These are phyloP conservation scores for Auanema freiburgensis DNA, from an alignment of 2,888 invertebrate genomes.

Conservation along the genomic window DNA sequence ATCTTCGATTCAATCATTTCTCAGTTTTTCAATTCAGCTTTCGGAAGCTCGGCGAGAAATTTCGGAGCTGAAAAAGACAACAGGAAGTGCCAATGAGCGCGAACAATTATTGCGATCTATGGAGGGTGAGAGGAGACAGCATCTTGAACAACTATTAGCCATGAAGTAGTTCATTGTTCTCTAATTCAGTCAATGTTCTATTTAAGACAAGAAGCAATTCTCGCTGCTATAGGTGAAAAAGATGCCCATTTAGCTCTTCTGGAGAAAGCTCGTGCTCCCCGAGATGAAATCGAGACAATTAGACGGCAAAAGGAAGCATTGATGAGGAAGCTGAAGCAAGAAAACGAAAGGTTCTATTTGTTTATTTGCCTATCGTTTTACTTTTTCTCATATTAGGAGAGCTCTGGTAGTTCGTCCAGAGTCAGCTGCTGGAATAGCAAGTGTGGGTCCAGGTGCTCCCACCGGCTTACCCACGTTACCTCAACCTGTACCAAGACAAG, in stretches of 20 bases:
- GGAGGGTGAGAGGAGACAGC: conserved; percentile 72
- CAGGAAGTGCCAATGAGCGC: conserved; percentile 66
- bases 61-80: conserved; percentile 54
- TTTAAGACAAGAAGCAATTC: conserved; percentile 79
- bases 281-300: conserved; percentile 46
- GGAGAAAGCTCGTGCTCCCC: conserved; percentile 68
- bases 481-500: no score
- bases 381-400: conserved; percentile 21
- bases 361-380: conserved; percentile 1
- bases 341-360: conserved; percentile 31
- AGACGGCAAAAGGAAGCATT: conserved; percentile 48
- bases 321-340: conserved; percentile 45
- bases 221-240: conserved; percentile 82
- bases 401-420: conserved; percentile 38
- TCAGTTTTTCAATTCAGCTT: no score
- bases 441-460: conserved; percentile 33
- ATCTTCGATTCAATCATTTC: background rate
- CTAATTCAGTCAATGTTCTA: background rate
- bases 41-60: conserved; percentile 18
- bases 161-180: conserved; percentile 73
- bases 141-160: conserved; percentile 78
- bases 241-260: conserved; percentile 83
- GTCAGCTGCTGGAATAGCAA: conserved; percentile 27
- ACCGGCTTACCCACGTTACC: no score
- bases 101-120: conserved; percentile 73